These are phyloP conservation scores for Ambastaia sidthimunki DNA, from an alignment of 2,797 vertebrate genomes.

Conservation along the genomic window DNA sequence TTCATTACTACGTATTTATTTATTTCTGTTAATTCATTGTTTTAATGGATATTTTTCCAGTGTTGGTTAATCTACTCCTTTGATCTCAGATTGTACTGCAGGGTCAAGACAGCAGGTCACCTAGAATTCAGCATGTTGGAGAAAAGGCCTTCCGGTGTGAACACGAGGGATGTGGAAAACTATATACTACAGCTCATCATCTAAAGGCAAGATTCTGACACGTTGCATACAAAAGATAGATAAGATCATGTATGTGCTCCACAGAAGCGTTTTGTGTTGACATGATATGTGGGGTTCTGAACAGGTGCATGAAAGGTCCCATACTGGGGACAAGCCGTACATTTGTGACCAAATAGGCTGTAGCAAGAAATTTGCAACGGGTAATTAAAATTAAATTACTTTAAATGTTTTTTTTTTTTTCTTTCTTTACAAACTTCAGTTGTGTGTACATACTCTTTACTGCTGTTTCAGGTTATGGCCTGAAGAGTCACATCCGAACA, in stretches of 20 bases:
- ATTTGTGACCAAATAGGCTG: constrained; percentile 92
- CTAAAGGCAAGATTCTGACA: constrained; percentile 83
- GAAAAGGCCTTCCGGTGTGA: constrained; percentile 98
- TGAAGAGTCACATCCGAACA: constrained; percentile 97
- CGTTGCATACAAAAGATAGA: too few species aligned
- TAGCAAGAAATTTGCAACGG: constrained; percentile 98
- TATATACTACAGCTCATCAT: constrained; percentile 98
- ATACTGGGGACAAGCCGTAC: constrained; percentile 97
- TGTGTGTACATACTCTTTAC: constrained; percentile 26
- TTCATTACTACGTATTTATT: background rate
- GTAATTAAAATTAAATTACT: constrained; percentile 68
- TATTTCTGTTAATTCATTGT: background rate
- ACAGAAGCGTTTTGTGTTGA: too few species aligned
- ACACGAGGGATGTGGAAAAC: constrained; percentile 96
- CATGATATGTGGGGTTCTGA: constrained; percentile 57
- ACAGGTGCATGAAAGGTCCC: constrained; percentile 96
- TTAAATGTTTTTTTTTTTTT: background rate
- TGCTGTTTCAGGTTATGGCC: constrained; percentile 84
- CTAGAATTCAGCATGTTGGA: constrained; percentile 87
- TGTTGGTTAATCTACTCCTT: background rate
- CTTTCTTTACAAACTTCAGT: background rate
- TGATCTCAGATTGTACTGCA: constrained; percentile 91
- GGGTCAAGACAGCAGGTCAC: constrained; percentile 84
- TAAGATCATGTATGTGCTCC: background rate
- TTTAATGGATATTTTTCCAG: background rate